These are phyloP conservation scores for Neoitamus cyanurus DNA, from an alignment of 2,888 invertebrate species.

Conservation along the genomic window DNA sequence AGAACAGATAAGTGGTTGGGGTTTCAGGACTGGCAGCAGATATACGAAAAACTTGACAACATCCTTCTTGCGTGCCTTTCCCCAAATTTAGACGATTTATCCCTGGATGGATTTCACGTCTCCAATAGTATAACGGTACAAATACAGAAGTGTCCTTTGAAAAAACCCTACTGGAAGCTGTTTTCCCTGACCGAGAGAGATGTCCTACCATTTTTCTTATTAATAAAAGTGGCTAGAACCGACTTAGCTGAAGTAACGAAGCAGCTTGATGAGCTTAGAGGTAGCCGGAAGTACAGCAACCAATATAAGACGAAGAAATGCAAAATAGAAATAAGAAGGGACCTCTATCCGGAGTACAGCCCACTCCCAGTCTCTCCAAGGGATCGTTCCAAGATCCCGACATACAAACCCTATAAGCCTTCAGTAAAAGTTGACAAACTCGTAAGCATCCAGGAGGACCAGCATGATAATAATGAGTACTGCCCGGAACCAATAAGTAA, in stretches of 20 bases:
- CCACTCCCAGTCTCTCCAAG: neutral
- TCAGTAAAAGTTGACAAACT: neutral
- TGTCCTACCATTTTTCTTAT: neutral
- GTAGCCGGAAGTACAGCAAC: neutral
- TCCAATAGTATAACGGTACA: conserved; percentile 42
- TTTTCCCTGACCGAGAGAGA: neutral
- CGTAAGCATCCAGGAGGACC: neutral
- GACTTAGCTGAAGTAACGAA: neutral
- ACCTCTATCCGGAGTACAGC: conserved; percentile 7
- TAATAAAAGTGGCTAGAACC: neutral
- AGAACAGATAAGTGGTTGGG: conserved; percentile 50
- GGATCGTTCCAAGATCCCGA: neutral
- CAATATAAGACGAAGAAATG: neutral
- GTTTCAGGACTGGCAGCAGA: conserved; percentile 50
- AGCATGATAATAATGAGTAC: conserved; percentile 26
- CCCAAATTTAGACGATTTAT: neutral
- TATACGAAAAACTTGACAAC: conserved; percentile 46
- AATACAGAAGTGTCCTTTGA: conserved; percentile 12
- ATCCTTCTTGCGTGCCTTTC: neutral
- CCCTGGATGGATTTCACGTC: neutral
- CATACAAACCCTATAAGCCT: conserved; percentile 41
- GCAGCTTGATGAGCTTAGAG: neutral
- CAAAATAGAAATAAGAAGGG: neutral
- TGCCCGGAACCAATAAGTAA: conserved; percentile 43
- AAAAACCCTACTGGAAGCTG: neutral